phyloP scores from a whole-genome alignment of 2,113 vertebrate genomes.

The Scolopax mira region DNA sequence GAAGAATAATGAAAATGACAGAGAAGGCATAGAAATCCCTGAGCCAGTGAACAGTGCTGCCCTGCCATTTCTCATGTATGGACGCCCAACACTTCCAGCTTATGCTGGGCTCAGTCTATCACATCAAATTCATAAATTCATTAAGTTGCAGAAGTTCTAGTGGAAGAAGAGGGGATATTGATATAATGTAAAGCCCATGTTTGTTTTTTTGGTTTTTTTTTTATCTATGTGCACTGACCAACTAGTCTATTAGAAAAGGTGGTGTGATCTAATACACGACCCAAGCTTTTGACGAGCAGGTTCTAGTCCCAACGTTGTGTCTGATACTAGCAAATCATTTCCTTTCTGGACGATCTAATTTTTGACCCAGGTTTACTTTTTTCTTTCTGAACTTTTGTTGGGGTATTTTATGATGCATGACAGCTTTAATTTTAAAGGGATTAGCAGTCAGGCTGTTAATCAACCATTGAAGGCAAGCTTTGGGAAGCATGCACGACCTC shows the following conservation, averaged over 20 bases:
- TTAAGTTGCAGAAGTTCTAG: neutral
- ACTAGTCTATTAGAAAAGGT: neutral
- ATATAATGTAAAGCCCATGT: neutral
- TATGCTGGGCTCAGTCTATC: neutral
- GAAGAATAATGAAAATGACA: neutral
- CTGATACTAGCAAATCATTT: neutral
- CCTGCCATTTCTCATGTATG: fast-evolving
- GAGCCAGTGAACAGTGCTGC: neutral
- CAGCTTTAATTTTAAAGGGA: neutral
- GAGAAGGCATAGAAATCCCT: neutral
- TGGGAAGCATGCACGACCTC: neutral
- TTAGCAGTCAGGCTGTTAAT: neutral
- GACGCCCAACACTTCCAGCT: neutral
- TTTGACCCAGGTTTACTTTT: neutral
- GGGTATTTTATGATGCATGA: neutral
- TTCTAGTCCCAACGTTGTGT: neutral
- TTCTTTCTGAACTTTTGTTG: neutral
- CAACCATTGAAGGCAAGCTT: neutral
- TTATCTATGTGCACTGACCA: neutral
- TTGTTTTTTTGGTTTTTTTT: no score
- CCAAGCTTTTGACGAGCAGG: neutral
- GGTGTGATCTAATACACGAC: neutral
- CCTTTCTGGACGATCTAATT: neutral
- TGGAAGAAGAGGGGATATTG: neutral
- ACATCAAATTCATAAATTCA: neutral